Conservation (phyloP, 2,113 vertebrate species). For the Neomonachus schauinslandi region DNA sequence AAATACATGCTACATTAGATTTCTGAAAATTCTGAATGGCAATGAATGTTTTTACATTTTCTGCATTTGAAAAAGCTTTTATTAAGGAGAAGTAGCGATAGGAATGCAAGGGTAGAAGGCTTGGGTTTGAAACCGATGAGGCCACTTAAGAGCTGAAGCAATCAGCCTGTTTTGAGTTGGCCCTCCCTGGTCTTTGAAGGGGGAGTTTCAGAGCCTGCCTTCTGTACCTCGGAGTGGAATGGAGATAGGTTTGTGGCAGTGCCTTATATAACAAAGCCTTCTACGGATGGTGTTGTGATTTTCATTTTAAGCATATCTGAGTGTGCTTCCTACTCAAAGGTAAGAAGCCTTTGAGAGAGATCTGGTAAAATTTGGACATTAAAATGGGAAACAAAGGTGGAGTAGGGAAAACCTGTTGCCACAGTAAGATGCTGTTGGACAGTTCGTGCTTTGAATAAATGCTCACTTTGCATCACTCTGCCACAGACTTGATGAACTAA, state of each 20-base stretch:
- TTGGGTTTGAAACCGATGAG: background rate
- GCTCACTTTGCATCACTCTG: background rate
- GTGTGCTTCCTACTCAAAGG: background rate
- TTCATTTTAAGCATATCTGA: background rate
- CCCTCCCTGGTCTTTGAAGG: background rate
- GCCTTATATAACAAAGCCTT: background rate
- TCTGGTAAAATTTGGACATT: background rate
- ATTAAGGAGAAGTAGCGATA: background rate
- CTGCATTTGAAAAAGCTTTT: background rate
- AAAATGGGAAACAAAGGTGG: background rate
- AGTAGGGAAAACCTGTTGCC: background rate
- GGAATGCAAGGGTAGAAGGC: background rate
- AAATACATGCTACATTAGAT: background rate
- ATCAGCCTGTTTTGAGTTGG: background rate
- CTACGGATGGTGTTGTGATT: background rate
- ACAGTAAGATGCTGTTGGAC: background rate
- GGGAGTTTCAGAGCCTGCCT: background rate
- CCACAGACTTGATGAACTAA: background rate
- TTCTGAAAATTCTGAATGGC: background rate
- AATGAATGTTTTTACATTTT: background rate
- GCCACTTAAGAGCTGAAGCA: background rate
- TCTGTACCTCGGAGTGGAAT: no score
- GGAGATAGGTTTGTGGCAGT: background rate
- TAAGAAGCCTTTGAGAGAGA: background rate
- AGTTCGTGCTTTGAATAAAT: background rate